A percentile compares a stretch with the other conserved stretches of the same genome.
These are phyloP conservation scores for Hyphantria cunea DNA, from an alignment of 1,140 invertebrate genomes.

Conservation along the genomic window DNA sequence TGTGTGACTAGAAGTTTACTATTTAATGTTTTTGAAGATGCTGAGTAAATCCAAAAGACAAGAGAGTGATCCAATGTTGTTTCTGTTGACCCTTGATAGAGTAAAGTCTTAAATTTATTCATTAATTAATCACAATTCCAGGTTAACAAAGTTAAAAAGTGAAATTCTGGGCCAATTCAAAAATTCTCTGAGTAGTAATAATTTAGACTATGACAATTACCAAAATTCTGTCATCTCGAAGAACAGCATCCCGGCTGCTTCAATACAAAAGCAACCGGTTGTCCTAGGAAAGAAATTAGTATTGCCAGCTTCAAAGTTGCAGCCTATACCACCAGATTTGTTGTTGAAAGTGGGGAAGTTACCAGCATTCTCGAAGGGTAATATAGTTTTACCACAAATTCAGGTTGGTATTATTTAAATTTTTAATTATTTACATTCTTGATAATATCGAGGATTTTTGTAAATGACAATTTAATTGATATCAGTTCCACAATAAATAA, in stretches of 20 bases:
- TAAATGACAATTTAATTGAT: too few species aligned
- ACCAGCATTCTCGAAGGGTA: neutral
- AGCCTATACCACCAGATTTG: slow-evolving; percentile 57
- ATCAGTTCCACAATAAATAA: too few species aligned
- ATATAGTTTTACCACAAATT: slow-evolving; percentile 26
- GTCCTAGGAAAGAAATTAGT: slow-evolving; percentile 41
- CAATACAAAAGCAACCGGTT: slow-evolving; percentile 13
- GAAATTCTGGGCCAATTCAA: slow-evolving; percentile 48
- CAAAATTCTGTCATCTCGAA: slow-evolving; percentile 12
- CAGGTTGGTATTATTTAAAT: slow-evolving; percentile 31
- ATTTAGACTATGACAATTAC: slow-evolving; percentile 44
- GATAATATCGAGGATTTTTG: too few species aligned
- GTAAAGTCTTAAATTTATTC: too few species aligned
- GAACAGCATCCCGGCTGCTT: slow-evolving; percentile 14
- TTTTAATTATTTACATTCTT: too few species aligned
- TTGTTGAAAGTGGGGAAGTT: slow-evolving; percentile 39
- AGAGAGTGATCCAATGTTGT: too few species aligned
- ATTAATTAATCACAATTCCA: slow-evolving; percentile 35
- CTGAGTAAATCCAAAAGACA: too few species aligned
- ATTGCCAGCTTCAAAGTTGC: slow-evolving; percentile 61
- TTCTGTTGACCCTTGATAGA: too few species aligned
- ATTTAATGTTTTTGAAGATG: too few species aligned
- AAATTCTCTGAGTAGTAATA: slow-evolving; percentile 35
- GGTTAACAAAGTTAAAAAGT: slow-evolving; percentile 48
- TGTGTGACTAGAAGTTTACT: too few species aligned